These are phyloP conservation scores for Rhopalosiphum maidis DNA, from an alignment of 1,140 invertebrate species.

Conservation along the genomic window DNA sequence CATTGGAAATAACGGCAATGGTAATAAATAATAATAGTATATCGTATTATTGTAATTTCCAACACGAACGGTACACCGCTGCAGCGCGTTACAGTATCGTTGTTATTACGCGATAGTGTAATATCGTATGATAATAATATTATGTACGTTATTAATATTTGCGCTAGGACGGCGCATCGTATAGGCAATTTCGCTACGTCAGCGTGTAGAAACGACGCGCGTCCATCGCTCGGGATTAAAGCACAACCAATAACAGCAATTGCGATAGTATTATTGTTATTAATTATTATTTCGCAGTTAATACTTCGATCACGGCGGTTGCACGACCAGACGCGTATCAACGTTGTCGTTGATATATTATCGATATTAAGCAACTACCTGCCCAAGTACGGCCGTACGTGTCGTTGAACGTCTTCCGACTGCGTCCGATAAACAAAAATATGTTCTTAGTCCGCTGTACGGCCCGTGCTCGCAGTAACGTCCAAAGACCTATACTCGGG, in stretches of 20 bases:
- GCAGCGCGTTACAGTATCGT: too few relatives aligned
- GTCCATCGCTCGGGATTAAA: neutral
- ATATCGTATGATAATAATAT: too few relatives aligned
- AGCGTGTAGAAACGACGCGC: neutral
- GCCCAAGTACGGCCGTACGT: neutral
- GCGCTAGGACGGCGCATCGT: neutral
- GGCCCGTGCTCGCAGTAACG: neutral
- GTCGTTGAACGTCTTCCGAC: neutral
- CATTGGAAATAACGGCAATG: neutral
- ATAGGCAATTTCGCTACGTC: slow-evolving; percentile 32
- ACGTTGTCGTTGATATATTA: neutral
- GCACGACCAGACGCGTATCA: neutral
- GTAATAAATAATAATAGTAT: neutral
- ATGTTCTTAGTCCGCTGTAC: neutral
- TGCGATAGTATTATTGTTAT: neutral
- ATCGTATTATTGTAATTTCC: neutral
- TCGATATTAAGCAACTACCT: neutral
- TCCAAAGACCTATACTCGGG: neutral
- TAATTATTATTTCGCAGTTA: neutral
- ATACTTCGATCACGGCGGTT: neutral
- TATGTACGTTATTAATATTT: neutral
- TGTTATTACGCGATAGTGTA: too few relatives aligned
- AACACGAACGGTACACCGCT: neutral
- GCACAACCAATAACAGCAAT: neutral
- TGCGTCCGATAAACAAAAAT: neutral